Evolutionary conservation across 2,797 vertebrate species (phyloP).

Genomic region (Chromobotia macracanthus): DNA sequence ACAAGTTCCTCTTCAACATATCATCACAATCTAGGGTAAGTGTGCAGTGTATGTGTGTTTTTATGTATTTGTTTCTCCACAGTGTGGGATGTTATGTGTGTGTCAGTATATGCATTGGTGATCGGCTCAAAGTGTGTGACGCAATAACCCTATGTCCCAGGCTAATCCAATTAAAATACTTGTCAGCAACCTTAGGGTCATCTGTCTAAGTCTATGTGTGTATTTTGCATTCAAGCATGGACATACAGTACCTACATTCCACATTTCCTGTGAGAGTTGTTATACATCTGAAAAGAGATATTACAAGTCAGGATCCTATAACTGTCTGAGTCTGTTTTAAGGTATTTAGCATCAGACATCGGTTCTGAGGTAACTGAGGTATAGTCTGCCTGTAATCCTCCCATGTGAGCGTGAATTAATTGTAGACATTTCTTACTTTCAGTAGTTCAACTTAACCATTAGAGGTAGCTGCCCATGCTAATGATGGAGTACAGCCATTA

Average conservation of each 20-base stretch:
- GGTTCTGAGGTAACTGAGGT: neutral
- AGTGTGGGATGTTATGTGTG: conserved; percentile 23
- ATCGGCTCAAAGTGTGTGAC: conserved; percentile 53
- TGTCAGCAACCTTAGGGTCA: conserved; percentile 44
- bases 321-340: conserved; percentile 1
- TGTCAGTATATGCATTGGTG: conserved; percentile 13
- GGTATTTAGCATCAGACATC: neutral
- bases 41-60: neutral
- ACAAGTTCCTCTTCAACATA: conserved; percentile 30
- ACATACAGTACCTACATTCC: neutral
- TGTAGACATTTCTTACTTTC: conserved; percentile 26
- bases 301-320: conserved; percentile 5
- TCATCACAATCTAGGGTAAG: conserved; percentile 43
- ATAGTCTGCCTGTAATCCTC: conserved; percentile 12
- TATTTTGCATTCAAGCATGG: neutral
- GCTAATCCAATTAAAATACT: conserved; percentile 53
- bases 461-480: conserved; percentile 11
- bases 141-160: conserved; percentile 39
- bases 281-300: neutral
- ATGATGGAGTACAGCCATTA: conserved; percentile 42
- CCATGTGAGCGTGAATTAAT: conserved; percentile 11
- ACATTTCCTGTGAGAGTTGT: neutral
- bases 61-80: neutral
- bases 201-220: conserved; percentile 28
- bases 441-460: conserved; percentile 24